These are phyloP conservation scores for Meteorus sp. DNA, from an alignment of 1,140 invertebrate species.

Conservation along the genomic window DNA sequence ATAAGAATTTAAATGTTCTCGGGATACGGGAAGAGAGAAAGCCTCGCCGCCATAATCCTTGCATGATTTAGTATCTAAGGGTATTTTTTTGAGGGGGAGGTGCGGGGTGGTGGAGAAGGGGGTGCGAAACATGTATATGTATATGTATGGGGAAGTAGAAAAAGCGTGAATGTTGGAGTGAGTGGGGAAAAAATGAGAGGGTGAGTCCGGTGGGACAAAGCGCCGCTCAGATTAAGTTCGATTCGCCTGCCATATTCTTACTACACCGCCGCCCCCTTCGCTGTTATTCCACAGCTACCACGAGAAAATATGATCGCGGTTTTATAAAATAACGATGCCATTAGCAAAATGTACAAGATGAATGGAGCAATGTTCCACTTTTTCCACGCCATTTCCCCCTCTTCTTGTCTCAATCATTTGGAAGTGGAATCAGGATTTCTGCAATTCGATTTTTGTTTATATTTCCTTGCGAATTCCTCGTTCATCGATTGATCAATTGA, in stretches of 20 bases:
- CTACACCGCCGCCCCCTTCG: slow-evolving; percentile 1
- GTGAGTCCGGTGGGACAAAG: slow-evolving; percentile 32
- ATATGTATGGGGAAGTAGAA: no score
- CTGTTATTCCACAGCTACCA: slow-evolving; percentile 18
- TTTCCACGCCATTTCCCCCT: slow-evolving; percentile 16
- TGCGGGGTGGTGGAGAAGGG: slow-evolving; percentile 16
- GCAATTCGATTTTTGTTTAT: no score
- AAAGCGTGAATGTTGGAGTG: no score
- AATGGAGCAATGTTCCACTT: slow-evolving; percentile 47
- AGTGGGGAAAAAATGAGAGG: slow-evolving; percentile 22
- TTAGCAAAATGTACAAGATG: slow-evolving; percentile 47
- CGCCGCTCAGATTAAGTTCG: slow-evolving; percentile 49
- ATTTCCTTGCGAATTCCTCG: no score
- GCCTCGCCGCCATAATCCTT: slow-evolving; percentile 43
- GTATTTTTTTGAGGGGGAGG: slow-evolving; percentile 27
- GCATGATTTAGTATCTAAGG: slow-evolving; percentile 51
- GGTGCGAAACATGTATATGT: no score
- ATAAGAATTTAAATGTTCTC: slow-evolving; percentile 61
- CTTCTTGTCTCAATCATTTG: slow-evolving; percentile 25
- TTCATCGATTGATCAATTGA: no score
- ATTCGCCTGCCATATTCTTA: slow-evolving; percentile 44
- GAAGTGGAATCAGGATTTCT: no score
- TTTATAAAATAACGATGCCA: slow-evolving; percentile 56
- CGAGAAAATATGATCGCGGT: slow-evolving; percentile 52
- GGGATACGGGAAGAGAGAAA: slow-evolving; percentile 28